Evolutionary conservation across 1,140 invertebrate genomes (phyloP).

Genomic region (Cydia fagiglandana): DNA sequence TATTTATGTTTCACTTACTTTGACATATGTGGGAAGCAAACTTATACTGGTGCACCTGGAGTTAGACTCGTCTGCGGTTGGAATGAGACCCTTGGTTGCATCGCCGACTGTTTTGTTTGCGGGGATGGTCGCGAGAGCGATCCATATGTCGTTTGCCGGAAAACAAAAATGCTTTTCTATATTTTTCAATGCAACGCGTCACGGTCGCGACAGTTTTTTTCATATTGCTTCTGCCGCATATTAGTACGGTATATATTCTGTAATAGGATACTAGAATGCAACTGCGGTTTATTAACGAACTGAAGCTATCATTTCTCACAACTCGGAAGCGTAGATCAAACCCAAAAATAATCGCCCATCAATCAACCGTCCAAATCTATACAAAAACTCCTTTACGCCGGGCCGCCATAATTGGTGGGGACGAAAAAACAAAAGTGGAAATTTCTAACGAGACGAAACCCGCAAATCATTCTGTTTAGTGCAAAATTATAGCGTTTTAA

Average conservation of each 20-base stretch:
- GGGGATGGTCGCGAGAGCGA: constrained; percentile 1
- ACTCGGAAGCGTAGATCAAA: constrained; percentile 68
- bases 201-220: neutral
- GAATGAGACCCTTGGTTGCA: neutral
- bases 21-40: neutral
- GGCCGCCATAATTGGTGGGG: constrained; percentile 61
- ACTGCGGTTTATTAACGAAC: constrained; percentile 32
- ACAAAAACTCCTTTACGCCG: constrained; percentile 69
- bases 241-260: neutral
- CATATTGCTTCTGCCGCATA: neutral
- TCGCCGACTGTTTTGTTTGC: constrained; percentile 27
- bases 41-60: neutral
- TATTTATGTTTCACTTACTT: neutral
- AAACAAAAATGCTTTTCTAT: constrained; percentile 22
- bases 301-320: constrained; percentile 51
- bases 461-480: constrained; percentile 74
- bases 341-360: constrained; percentile 73
- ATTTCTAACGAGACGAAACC: constrained; percentile 74
- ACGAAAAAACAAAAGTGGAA: constrained; percentile 74
- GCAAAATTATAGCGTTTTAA: constrained; percentile 76
- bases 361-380: constrained; percentile 63
- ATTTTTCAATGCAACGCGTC: constrained; percentile 5
- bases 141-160: constrained; percentile 3
- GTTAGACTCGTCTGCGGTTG: neutral
- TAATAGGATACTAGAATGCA: neutral